Evolutionary conservation across 2,113 vertebrate species (phyloP), one percentile per base, ranked within the genome.

Genomic region (Sorex araneus): DNA sequence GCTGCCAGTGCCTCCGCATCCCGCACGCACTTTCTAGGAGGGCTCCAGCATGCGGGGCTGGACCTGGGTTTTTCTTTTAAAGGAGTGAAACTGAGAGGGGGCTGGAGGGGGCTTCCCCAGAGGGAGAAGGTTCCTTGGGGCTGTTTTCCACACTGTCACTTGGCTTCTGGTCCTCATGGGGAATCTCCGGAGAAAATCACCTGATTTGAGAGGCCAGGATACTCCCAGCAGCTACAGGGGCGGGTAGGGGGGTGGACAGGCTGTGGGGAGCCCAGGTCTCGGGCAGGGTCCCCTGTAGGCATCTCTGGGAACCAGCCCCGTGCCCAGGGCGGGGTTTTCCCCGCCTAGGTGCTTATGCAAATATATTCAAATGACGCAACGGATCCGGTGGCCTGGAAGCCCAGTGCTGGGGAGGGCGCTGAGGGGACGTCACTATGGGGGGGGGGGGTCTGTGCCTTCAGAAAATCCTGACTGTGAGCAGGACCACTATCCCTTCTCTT

Each of bases 121-220:
- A 69, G 79, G 66, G 19, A 21, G 3, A 60, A 57, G 19, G 6
- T 8, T 13, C 50, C 73, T 32, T 0, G 2, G 87, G 90, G 79
- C 69, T 89, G 83, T 83, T 95, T 96, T 96, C 95, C 94, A 94
- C 93, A 94, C 92, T 92, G 89, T 93, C 90, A 90, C 85, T 95
- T 94, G 93, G 86, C 54, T 94, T 91, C 76, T 80, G 89, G 77
- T 83, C 77, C 76, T 84, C 0, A 2, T 27, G 25, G 47, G 95
- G 95, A 97, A 89, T 96, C 94, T 95, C 92, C 81, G 16, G 89
- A 89, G 90, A 96, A 96, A 96, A 90, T 90, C 40, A 96, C 93
- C 95, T 94, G 90, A 92, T 96, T 93, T 88, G 71, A 45, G 47
- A 69, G 66, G 93, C 79, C 76, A 54, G 25, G 66, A 79, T 93